These are phyloP conservation scores for Sternotherus odoratus DNA, from an alignment of 2,797 vertebrate species.

Conservation along the genomic window DNA sequence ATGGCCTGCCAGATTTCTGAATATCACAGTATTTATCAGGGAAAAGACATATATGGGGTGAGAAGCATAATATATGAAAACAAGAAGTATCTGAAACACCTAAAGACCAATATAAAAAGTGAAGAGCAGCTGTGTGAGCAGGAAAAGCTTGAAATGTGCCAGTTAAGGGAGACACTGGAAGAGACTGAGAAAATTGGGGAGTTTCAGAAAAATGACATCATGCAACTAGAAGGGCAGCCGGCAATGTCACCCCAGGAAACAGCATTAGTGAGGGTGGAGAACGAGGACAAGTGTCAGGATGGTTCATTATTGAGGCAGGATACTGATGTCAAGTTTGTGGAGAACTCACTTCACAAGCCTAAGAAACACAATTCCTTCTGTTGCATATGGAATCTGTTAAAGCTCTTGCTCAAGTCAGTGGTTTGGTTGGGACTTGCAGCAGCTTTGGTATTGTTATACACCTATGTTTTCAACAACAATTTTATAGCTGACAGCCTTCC, in stretches of 20 bases:
- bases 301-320: not conserved
- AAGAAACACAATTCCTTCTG: not conserved
- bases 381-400: not conserved
- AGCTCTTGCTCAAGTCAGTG: not conserved
- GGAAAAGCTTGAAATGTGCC: not conserved
- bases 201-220: not conserved
- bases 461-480: not conserved
- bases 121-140: not conserved
- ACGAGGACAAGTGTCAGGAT: not conserved
- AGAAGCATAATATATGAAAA: conserved; percentile 9
- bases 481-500: conserved; percentile 2
- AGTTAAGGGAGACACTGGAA: not conserved
- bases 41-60: not conserved
- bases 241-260: not conserved
- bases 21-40: not conserved
- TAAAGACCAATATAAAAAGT: not conserved
- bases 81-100: not conserved
- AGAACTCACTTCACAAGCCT: not conserved
- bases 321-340: not conserved
- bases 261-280: not conserved
- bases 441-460: not conserved
- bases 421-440: conserved; percentile 9
- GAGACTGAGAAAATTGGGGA: not conserved
- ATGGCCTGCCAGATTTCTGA: not conserved
- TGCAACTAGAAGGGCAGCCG: not conserved